Evolutionary conservation across 64 coral and sea anemone genomes (phyloP).

Genomic region (Hydrozoanthus tunicans): DNA sequence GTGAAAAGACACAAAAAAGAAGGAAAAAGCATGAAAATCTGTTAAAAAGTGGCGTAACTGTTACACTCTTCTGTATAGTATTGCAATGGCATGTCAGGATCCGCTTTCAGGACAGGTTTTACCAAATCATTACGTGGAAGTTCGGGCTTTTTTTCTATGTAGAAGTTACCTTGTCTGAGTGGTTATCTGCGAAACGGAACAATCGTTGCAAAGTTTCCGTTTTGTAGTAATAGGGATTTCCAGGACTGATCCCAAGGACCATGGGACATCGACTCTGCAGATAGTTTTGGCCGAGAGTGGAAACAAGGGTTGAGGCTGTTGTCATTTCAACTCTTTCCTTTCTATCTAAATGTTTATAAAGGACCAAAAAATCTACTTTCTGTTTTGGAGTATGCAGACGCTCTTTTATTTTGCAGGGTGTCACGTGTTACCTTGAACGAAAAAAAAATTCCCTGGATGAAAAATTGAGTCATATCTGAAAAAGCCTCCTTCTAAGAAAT

Average conservation of each 20-base stretch:
- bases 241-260: slow-evolving; percentile 28
- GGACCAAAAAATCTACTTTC: not conserved
- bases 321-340: not conserved
- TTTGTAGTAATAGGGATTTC: not conserved
- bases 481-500: too few relatives aligned
- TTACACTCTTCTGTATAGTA: too few relatives aligned
- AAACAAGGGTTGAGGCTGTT: not conserved
- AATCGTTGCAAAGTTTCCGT: slow-evolving; percentile 12
- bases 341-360: too few relatives aligned
- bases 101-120: too few relatives aligned
- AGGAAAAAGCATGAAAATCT: too few relatives aligned
- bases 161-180: not conserved
- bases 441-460: not conserved
- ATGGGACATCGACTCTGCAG: not conserved
- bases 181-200: not conserved
- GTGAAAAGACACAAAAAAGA: not conserved
- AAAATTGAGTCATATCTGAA: too few relatives aligned
- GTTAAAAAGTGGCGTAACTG: too few relatives aligned
- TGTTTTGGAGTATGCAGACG: too few relatives aligned
- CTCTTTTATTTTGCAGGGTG: not conserved
- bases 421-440: not conserved
- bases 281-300: slow-evolving; percentile 43
- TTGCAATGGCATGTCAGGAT: too few relatives aligned
- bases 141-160: not conserved
- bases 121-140: too few relatives aligned